Base-by-base conservation (phyloP, 2,113 vertebrate species). In the Elaphurus davidianus region DNA sequence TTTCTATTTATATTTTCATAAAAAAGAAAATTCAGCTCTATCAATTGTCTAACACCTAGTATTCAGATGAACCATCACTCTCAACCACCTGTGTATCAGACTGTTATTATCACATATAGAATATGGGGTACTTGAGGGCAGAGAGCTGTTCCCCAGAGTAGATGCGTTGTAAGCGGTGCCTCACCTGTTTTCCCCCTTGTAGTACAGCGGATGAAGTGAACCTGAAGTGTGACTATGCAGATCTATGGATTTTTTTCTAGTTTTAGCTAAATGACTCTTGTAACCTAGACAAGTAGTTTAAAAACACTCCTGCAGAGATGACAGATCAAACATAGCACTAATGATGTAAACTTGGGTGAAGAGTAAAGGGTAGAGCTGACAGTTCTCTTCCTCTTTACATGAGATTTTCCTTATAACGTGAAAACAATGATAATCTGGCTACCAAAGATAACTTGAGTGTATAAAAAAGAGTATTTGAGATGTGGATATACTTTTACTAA, bases 1-100 rank as follows among this genome's bases (percentile, higher is more conserved):
- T 89, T 88, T 94, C 27, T 74, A 5, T 50, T 76, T 30, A 45
- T 15, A 86, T 90, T 89, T 81, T 81, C 15, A 81, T 95, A 7
- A 93, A 81, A 91, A 94, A 43, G 43, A 93, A 95, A 95, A 90
- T 40, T 25, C 55, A 62, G 1, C 16, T 81, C 54, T 50, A 74
- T 14, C 21, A 36, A 82, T 60, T 86, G 82, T 36, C 60, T 76
- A 87, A 28, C 12, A 47, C 90, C 55, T 90, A 92, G 23, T 21
- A 87, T 11, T 87, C 36, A 88, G 11, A 81, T 28, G 30, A 60
- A 81, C 1, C 8, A 12, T 55, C 43, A 55, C 19, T 57, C n/a
- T 59, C 19, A 25, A 52, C 25, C n/a, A 76, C 54, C n/a, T 47
- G 21, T 30, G 50, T 54, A 43, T 54, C 16, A 64, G 10, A 52